These are phyloP conservation scores for Puma concolor DNA, from an alignment of 2,113 vertebrate species.

Conservation along the genomic window DNA sequence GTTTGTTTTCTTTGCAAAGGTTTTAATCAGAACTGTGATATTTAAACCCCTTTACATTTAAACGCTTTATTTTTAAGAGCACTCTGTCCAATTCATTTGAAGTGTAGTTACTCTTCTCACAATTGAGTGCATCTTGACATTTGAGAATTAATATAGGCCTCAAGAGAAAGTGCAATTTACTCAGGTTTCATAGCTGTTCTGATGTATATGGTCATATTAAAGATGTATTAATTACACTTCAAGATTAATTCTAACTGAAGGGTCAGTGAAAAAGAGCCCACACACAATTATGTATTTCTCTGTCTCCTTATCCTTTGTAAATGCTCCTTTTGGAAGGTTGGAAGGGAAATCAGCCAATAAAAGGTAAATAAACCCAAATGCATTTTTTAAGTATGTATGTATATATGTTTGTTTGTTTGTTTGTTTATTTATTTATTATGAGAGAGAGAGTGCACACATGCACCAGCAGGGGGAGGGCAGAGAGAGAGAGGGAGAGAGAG, in stretches of 20 bases:
- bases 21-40: slow-evolving; percentile 66
- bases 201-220: slow-evolving; percentile 70
- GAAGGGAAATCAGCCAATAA: not conserved
- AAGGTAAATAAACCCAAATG: not conserved
- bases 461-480: no score
- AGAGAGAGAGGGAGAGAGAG: no score
- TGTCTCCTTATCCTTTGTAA: slow-evolving; percentile 12
- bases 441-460: no score
- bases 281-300: slow-evolving; percentile 30
- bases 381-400: slow-evolving; percentile 21
- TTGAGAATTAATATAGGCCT: slow-evolving; percentile 68
- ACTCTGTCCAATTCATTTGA: slow-evolving; percentile 33
- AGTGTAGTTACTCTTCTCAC: slow-evolving; percentile 25
- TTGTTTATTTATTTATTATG: no score
- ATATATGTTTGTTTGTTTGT: no score
- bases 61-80: slow-evolving; percentile 72
- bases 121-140: slow-evolving; percentile 76
- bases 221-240: slow-evolving; percentile 73
- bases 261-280: slow-evolving; percentile 49
- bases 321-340: not conserved
- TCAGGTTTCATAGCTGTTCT: slow-evolving; percentile 68
- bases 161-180: slow-evolving; percentile 32
- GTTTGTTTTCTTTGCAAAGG: slow-evolving; percentile 74
- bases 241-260: slow-evolving; percentile 64
- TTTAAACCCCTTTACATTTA: slow-evolving; percentile 76